phyloP scores from a whole-genome alignment of 2,113 vertebrate species.

The Rana temporaria region DNA sequence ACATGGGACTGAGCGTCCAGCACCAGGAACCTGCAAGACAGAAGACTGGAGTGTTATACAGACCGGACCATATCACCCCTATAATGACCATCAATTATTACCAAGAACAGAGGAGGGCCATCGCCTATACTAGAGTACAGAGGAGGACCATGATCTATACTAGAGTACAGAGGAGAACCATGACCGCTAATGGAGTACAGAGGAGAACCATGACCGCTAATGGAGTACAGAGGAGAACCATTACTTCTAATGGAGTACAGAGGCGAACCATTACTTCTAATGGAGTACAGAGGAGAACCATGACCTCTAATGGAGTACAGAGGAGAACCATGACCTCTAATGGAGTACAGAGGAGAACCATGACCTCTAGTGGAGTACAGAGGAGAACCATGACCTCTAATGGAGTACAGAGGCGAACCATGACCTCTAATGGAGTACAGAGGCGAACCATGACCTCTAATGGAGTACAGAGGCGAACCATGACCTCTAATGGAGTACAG shows the following conservation, averaged over 20 bases:
- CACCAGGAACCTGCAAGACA: slow-evolving; percentile 82
- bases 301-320: background rate
- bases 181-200: background rate
- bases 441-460: background rate
- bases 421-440: background rate
- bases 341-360: background rate
- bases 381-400: background rate
- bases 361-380: too few relatives aligned
- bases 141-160: background rate
- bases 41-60: background rate
- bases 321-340: background rate
- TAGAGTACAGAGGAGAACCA: background rate
- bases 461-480: background rate
- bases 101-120: background rate
- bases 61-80: background rate
- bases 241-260: background rate
- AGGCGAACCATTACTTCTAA: background rate
- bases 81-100: too few relatives aligned
- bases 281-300: background rate
- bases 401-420: background rate
- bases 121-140: background rate
- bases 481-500: background rate
- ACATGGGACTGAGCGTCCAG: slow-evolving; percentile 87
- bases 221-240: background rate
- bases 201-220: background rate